These are phyloP conservation scores for Bryconaethiops microstoma DNA, from an alignment of 2,797 vertebrate genomes.

Conservation along the genomic window DNA sequence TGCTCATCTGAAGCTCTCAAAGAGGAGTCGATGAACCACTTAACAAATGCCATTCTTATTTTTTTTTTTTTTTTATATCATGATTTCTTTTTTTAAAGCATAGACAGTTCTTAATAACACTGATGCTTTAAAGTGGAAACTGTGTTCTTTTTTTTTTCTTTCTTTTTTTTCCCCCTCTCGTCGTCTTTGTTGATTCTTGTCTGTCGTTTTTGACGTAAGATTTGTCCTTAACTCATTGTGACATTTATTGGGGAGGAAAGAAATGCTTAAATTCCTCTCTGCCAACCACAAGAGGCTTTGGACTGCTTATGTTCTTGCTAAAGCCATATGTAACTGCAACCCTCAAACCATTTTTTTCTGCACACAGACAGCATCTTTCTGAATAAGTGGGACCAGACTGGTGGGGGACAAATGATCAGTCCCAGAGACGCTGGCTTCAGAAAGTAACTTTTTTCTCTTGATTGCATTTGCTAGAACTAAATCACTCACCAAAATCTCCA, in stretches of 20 bases:
- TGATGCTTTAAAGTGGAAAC: slow-evolving; percentile 27
- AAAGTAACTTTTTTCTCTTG: slow-evolving; percentile 28
- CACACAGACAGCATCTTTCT: slow-evolving; percentile 35
- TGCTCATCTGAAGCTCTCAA: slow-evolving; percentile 50
- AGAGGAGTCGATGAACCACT: slow-evolving; percentile 55
- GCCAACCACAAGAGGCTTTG: slow-evolving; percentile 35
- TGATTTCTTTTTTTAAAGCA: slow-evolving; percentile 29
- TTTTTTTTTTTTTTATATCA: slow-evolving; percentile 32
- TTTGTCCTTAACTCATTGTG: slow-evolving; percentile 50
- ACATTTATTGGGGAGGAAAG: slow-evolving; percentile 38
- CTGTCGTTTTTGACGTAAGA: slow-evolving; percentile 23
- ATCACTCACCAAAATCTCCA: slow-evolving; percentile 23
- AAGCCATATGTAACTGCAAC: slow-evolving; percentile 49
- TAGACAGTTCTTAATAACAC: slow-evolving; percentile 37
- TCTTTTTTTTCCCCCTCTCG: too few species aligned
- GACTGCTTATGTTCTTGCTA: slow-evolving; percentile 42
- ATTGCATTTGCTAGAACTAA: slow-evolving; percentile 19
- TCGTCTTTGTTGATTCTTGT: slow-evolving; percentile 34
- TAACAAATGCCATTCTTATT: slow-evolving; percentile 38
- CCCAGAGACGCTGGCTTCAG: slow-evolving; percentile 25
- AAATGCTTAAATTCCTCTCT: slow-evolving; percentile 26
- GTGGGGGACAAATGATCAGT: slow-evolving; percentile 33
- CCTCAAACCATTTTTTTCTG: slow-evolving; percentile 26
- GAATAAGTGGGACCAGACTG: slow-evolving; percentile 54
- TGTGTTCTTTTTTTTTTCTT: neutral